A percentile compares a stretch with the other conserved stretches of the same genome.
These are phyloP conservation scores for Rousettus leschenaultii DNA, from an alignment of 2,113 vertebrate species.

Conservation along the genomic window DNA sequence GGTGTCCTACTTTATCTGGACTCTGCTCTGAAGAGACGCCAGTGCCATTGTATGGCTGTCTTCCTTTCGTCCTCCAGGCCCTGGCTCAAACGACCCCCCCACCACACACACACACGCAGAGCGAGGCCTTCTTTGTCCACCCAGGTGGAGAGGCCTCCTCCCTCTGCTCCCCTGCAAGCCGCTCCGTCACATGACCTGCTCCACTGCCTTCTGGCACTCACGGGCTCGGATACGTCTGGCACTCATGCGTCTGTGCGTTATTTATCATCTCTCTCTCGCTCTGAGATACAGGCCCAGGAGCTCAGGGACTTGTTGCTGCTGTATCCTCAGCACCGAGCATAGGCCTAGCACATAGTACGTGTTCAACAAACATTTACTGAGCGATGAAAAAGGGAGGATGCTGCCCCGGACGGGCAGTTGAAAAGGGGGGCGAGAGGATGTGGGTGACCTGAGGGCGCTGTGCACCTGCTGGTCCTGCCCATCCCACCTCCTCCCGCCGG, in stretches of 20 bases:
- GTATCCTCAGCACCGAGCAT: neutral
- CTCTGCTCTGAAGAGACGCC: neutral
- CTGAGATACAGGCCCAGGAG: neutral
- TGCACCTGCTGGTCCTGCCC: neutral
- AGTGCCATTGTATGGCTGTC: neutral
- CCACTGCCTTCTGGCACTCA: neutral
- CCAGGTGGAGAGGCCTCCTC: neutral
- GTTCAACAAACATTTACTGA: neutral
- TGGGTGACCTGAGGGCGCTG: accelerated
- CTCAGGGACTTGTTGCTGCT: neutral
- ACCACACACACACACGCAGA: no score
- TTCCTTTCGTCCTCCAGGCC: neutral
- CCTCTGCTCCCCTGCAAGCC: no score
- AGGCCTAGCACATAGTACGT: neutral
- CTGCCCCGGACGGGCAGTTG: neutral
- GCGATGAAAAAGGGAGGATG: neutral
- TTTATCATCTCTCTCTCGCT: accelerated
- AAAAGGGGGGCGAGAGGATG: no score
- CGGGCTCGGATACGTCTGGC: neutral
- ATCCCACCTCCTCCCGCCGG: neutral
- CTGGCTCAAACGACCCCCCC: neutral
- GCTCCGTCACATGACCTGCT: accelerated
- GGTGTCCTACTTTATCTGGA: accelerated
- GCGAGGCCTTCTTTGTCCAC: neutral
- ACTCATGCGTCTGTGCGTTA: neutral